These are phyloP conservation scores for Chrysomallon squamiferum DNA, from an alignment of 1,140 invertebrate species.

Conservation along the genomic window DNA sequence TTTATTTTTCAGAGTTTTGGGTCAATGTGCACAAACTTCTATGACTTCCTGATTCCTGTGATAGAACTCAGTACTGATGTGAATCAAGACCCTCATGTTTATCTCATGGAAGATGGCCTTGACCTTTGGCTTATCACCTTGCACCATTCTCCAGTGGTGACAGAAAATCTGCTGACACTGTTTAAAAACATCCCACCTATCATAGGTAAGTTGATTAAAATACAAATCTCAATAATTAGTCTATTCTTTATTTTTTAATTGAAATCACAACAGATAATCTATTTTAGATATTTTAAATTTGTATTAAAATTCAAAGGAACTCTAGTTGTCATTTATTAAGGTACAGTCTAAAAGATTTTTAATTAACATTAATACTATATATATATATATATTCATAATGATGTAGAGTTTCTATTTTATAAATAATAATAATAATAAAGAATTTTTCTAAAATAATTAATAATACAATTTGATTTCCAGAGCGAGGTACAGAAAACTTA, in stretches of 20 bases:
- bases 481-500: conserved; percentile 82
- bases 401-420: no score
- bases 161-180: conserved; percentile 71
- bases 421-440: no score
- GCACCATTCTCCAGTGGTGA: conserved; percentile 72
- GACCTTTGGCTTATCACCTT: conserved; percentile 87
- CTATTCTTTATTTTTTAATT: no score
- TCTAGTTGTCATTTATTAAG: no score
- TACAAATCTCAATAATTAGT: no score
- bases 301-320: no score
- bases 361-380: no score
- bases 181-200: conserved; percentile 79
- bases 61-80: conserved; percentile 81
- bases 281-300: not conserved
- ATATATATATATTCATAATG: no score
- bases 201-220: conserved; percentile 70
- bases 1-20: conserved; percentile 70
- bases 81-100: conserved; percentile 81
- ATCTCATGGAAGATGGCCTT: conserved; percentile 90
- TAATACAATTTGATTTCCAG: conserved; percentile 68
- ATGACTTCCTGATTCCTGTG: conserved; percentile 76
- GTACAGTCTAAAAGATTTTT: no score
- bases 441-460: no score
- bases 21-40: conserved; percentile 66
- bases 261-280: not conserved